These are phyloP conservation scores for Xestia ashworthii DNA, from an alignment of 2,888 invertebrate species.

Conservation along the genomic window DNA sequence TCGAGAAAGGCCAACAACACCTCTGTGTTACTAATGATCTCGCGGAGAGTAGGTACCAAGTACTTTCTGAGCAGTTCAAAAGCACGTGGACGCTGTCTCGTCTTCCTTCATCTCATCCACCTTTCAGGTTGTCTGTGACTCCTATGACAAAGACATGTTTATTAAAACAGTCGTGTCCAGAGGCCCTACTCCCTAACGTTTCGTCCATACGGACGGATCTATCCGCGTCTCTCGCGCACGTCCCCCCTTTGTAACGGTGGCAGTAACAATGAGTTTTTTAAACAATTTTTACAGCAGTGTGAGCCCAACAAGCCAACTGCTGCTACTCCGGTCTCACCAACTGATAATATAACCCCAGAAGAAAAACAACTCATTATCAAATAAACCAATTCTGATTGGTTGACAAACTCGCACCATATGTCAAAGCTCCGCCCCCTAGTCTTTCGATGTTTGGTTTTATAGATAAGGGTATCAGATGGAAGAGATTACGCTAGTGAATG, in stretches of 20 bases:
- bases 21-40: background rate
- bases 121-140: too few relatives aligned
- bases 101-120: too few relatives aligned
- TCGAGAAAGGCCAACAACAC: background rate
- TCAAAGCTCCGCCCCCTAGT: conserved; percentile 15
- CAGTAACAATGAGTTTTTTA: too few relatives aligned
- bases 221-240: too few relatives aligned
- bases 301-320: background rate
- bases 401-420: conserved; percentile 4
- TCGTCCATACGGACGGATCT: too few relatives aligned
- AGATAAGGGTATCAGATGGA: background rate
- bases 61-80: too few relatives aligned
- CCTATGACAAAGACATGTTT: too few relatives aligned
- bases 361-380: background rate
- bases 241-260: too few relatives aligned
- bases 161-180: too few relatives aligned
- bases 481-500: conserved; percentile 5
- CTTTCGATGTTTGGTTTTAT: conserved; percentile 16
- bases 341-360: background rate
- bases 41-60: background rate
- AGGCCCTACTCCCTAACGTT: too few relatives aligned
- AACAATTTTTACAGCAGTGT: background rate
- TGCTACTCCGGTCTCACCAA: background rate
- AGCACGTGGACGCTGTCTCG: too few relatives aligned
- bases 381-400: conserved; percentile 11